Base-by-base conservation (phyloP, 2,888 invertebrate species). In the Thumatha senex region DNA sequence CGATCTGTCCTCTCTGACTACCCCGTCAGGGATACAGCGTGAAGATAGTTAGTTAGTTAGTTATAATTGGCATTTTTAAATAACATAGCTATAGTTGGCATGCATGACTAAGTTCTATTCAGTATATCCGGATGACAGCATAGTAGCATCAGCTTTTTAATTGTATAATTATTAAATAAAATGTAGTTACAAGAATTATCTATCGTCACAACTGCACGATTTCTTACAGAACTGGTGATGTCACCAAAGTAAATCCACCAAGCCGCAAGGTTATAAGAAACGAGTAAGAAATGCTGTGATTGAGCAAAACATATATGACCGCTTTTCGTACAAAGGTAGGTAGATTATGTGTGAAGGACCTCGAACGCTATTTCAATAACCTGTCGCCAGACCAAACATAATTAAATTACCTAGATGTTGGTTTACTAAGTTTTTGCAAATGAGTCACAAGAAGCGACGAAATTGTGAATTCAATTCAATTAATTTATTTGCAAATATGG, bases 281-380 rank as follows among this genome's bases (percentile, higher is more conserved):
- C 69, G 67, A 67, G 63, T 65, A 61, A 65, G 64, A 71, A 66
- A 67, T 66, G 62, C 43, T 63, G 63, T 59, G 55, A 57, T 65
- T 54, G 51, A 58, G 50, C 48, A 56, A 34, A 40, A 44, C 50
- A 58, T 57, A 58, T 57, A 63, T 57, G 56, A 58, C 48, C 68
- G 67, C 63, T 59, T 64, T 58, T 67, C 65, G 62, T 63, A 53
- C 63, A 8, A 9, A 36, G 18, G 15, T 38, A 39, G 11, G 2
- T 39, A 18, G 13, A 44, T 44, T 44, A 78, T 80, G 74, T 80
- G 82, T 77, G 77, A 78, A 79, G 73, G 82, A 79, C 86, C 85
- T 86, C 86, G 85, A 82, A 84, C 84, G 80, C 81, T 83, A 82
- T 84, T 82, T 76, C 70, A 68, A 67, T 61, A 59, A 75, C 73